Conservation (phyloP, 2,888 invertebrate species). For the Polydrusus cervinus region DNA sequence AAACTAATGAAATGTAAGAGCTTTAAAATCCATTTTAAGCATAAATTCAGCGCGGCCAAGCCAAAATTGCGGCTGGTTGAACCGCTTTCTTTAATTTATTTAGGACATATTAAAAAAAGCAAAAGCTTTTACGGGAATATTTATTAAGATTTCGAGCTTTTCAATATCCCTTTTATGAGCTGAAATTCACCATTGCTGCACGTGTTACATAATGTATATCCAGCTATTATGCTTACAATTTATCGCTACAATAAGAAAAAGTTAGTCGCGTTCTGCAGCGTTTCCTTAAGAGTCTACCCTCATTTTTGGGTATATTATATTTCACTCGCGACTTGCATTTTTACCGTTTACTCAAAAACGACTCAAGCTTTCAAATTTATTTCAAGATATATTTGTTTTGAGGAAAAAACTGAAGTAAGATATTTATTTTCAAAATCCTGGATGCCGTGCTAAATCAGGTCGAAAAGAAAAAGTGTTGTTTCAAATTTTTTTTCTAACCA, state of each 20-base stretch:
- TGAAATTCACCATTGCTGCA: conserved; percentile 58
- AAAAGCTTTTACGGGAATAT: conserved; percentile 50
- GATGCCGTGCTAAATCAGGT: too few relatives aligned
- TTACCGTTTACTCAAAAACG: too few relatives aligned
- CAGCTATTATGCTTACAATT: conserved; percentile 60
- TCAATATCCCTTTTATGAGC: conserved; percentile 59
- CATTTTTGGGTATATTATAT: too few relatives aligned
- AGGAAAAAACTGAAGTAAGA: too few relatives aligned
- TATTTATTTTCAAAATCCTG: too few relatives aligned
- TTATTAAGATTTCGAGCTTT: conserved; percentile 61
- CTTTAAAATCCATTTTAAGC: conserved; percentile 23
- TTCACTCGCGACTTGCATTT: too few relatives aligned
- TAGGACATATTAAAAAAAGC: conserved; percentile 52
- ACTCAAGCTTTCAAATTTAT: too few relatives aligned
- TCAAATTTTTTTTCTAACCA: too few relatives aligned
- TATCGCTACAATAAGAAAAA: conserved; percentile 59
- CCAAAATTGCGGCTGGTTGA: conserved; percentile 31
- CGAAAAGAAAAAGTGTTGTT: too few relatives aligned
- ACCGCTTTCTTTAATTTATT: conserved; percentile 52
- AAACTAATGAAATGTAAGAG: conserved; percentile 35
- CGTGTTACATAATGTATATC: conserved; percentile 62
- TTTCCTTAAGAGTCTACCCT: conserved; percentile 9
- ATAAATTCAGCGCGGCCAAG: conserved; percentile 35
- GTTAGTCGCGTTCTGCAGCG: conserved; percentile 50
- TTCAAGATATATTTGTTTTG: too few relatives aligned